phyloP scores from a whole-genome alignment of 1,140 invertebrate genomes.

The Subanguina moxae region DNA sequence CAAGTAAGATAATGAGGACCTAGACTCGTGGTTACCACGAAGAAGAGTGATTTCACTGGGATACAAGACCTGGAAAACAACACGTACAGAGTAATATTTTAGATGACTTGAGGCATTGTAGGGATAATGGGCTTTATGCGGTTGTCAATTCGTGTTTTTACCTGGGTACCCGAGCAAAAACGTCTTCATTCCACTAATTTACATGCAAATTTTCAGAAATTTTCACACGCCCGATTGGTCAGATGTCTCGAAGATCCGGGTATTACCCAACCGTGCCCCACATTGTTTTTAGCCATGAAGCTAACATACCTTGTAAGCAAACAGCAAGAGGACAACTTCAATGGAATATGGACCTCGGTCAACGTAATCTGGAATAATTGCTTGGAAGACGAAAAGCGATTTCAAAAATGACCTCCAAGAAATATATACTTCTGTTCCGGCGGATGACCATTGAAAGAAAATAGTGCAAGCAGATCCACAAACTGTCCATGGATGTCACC shows the following conservation, averaged over 20 bases:
- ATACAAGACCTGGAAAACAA: no score
- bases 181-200: no score
- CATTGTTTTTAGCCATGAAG: no score
- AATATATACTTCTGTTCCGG: constrained; percentile 99
- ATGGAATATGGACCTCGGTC: constrained; percentile 75
- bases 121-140: no score
- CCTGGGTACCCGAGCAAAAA: no score
- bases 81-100: no score
- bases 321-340: constrained; percentile 67
- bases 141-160: no score
- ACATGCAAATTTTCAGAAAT: no score
- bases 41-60: background rate
- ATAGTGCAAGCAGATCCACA: background rate
- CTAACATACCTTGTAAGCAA: constrained; percentile 93
- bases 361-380: constrained; percentile 82
- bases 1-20: background rate
- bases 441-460: constrained; percentile 68
- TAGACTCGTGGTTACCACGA: background rate
- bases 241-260: no score
- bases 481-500: background rate
- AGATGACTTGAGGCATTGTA: no score
- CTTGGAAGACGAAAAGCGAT: background rate
- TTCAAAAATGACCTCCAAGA: constrained; percentile 70
- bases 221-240: no score
- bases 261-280: no score